Base-by-base conservation (phyloP, 1,140 invertebrate genomes). In the Drosophila dunni region DNA sequence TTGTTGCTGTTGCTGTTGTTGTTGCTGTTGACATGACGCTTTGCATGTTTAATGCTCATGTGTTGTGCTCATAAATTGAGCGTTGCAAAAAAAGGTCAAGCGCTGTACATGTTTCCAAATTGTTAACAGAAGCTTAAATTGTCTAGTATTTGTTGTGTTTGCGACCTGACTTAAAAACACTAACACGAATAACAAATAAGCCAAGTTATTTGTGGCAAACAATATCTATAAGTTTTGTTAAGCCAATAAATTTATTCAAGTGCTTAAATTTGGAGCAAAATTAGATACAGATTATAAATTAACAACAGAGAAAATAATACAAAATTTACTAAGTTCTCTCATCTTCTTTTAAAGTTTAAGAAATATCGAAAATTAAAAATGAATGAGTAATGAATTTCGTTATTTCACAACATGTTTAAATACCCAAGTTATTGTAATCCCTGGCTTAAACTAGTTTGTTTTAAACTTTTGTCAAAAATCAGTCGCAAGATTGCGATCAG, bases 71-170 rank as follows among this genome's bases (percentile, higher is more conserved):
- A 86, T 85, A 86, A 85, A 86, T 85, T 83, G 50, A 64, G 34
- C 48, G 54, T 38, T 48, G 38, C 64, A 62, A 67, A 71, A 81
- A 79, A 75, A 89, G 81, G 86, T 90, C 81, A 79, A 85, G 81
- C 85, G 79, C 38, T 64, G 67, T 62, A 73, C 72, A 75, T 85
- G 78, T 73, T 79, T 65, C 66, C 29, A 66, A 75, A 63, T 61
- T 69, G 75, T 74, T 68, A 78, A 62, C 70, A 75, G 68, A 40
- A 75, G 50, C 65, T 36, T 44, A 56, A 74, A 69, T 74, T 74
- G 57, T 50, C 57, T 69, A 40, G 34, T 20, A 60, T 58, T 17
- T 38, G 58, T 67, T 66, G 58, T 72, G 63, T 67, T 34, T n/a
- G 61, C 8, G 34, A 7, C 17, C 9, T 10, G 48, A 9, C 20